Evolutionary conservation across 1,140 invertebrate species (phyloP).

Genomic region (Dufourea novaeangliae): DNA sequence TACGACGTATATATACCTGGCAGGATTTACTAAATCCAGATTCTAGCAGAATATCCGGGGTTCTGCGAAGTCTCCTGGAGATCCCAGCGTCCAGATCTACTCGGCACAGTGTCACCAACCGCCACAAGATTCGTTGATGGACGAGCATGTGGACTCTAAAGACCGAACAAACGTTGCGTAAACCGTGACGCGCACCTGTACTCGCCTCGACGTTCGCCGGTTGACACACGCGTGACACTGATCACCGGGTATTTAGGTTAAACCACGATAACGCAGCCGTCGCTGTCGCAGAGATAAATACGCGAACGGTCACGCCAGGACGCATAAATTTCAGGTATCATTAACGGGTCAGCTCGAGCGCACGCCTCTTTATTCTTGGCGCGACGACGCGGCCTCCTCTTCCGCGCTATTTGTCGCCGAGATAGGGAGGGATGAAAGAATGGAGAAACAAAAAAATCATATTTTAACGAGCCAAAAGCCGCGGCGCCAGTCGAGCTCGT

Average conservation of each 20-base stretch:
- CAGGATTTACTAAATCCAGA: too few species aligned
- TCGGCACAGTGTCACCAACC: too few species aligned
- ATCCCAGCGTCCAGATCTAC: too few species aligned
- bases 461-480: not conserved
- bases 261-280: slow-evolving; percentile 39
- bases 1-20: too few species aligned
- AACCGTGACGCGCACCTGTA: slow-evolving; percentile 10
- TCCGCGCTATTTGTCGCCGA: not conserved
- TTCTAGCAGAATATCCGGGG: too few species aligned
- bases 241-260: slow-evolving; percentile 51
- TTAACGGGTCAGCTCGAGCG: slow-evolving; percentile 45
- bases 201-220: not conserved
- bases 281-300: slow-evolving; percentile 48
- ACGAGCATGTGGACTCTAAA: not conserved
- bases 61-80: too few species aligned
- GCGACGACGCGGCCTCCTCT: not conserved
- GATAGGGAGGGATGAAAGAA: too few species aligned
- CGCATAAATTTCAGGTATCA: slow-evolving; percentile 59
- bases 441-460: not conserved
- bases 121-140: too few species aligned
- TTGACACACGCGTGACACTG: slow-evolving; percentile 27
- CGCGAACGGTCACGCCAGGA: not conserved
- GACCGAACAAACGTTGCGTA: slow-evolving; percentile 7
- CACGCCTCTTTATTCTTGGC: not conserved
- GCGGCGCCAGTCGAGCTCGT: slow-evolving; percentile 29